phyloP scores from a whole-genome alignment of 2,888 invertebrate species.

The Dynastes maya region DNA sequence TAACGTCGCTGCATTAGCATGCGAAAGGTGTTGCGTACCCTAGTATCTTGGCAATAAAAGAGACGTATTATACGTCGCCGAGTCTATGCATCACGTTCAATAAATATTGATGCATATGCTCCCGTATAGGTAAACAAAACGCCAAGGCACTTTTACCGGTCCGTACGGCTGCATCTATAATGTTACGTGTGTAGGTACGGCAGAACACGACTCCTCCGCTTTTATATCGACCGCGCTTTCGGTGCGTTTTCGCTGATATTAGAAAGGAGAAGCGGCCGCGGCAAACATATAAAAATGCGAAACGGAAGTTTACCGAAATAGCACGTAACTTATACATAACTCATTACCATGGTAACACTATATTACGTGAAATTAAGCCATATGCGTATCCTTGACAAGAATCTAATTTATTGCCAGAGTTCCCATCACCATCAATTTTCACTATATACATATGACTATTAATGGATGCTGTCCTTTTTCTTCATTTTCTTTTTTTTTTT shows the following conservation, averaged over 20 bases:
- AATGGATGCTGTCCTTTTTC: constrained; percentile 21
- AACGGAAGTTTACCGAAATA: constrained; percentile 41
- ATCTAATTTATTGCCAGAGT: constrained; percentile 21
- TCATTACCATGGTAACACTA: constrained; percentile 39
- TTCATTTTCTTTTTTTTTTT: not conserved
- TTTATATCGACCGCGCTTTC: constrained; percentile 14
- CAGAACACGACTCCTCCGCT: not conserved
- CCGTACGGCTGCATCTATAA: not conserved
- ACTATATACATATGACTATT: constrained; percentile 13
- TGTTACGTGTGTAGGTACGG: not conserved
- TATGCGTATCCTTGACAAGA: constrained; percentile 19
- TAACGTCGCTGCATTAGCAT: not conserved
- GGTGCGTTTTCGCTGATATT: constrained; percentile 20
- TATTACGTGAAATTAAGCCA: constrained; percentile 30
- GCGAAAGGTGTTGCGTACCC: not conserved
- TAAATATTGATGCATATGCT: constrained; percentile 28
- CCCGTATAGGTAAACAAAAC: constrained; percentile 14
- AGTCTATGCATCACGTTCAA: constrained; percentile 11
- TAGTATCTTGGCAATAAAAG: constrained; percentile 12
- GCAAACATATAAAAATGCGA: constrained; percentile 25
- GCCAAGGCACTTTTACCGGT: constrained; percentile 2
- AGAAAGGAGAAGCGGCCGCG: not conserved
- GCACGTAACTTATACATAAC: constrained; percentile 39
- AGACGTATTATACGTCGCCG: not conserved
- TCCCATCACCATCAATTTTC: constrained; percentile 12